These are phyloP conservation scores for Lucilia sericata DNA, from an alignment of 1,140 invertebrate genomes.

Conservation along the genomic window DNA sequence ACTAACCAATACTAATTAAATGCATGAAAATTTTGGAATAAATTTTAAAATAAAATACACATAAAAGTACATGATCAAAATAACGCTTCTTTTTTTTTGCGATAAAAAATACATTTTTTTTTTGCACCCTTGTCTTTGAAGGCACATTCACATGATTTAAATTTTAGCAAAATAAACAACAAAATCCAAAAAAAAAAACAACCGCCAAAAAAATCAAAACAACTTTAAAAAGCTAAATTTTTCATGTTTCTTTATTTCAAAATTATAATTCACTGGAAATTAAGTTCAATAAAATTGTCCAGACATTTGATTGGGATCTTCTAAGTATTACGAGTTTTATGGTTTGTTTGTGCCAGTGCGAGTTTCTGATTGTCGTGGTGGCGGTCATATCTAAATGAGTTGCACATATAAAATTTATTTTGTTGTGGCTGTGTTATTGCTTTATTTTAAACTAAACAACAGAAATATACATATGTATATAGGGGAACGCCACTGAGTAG, in stretches of 20 bases:
- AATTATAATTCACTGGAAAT: slow-evolving; percentile 29
- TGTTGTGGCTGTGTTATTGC: background rate
- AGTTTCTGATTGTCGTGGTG: background rate
- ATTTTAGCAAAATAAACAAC: background rate
- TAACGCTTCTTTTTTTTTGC: too few species aligned
- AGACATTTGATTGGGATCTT: slow-evolving; percentile 38
- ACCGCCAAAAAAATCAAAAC: slow-evolving; percentile 5
- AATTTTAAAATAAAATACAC: too few species aligned
- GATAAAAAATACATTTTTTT: too few species aligned
- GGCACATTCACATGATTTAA: background rate
- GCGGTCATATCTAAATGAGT: slow-evolving; percentile 25
- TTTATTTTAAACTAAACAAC: slow-evolving; percentile 22
- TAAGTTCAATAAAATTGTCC: slow-evolving; percentile 38
- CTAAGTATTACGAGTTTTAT: background rate
- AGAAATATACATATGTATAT: slow-evolving; percentile 28
- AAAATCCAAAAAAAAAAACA: background rate
- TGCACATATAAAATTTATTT: slow-evolving; percentile 26
- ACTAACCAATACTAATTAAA: too few species aligned
- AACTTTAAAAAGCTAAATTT: background rate
- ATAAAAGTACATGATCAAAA: too few species aligned
- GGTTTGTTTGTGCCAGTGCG: background rate
- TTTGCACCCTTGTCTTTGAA: too few species aligned
- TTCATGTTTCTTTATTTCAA: background rate
- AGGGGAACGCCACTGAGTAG: background rate
- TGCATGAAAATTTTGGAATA: too few species aligned